phyloP scores from a whole-genome alignment of 1,140 invertebrate genomes.

The Lanistes nyassanus region DNA sequence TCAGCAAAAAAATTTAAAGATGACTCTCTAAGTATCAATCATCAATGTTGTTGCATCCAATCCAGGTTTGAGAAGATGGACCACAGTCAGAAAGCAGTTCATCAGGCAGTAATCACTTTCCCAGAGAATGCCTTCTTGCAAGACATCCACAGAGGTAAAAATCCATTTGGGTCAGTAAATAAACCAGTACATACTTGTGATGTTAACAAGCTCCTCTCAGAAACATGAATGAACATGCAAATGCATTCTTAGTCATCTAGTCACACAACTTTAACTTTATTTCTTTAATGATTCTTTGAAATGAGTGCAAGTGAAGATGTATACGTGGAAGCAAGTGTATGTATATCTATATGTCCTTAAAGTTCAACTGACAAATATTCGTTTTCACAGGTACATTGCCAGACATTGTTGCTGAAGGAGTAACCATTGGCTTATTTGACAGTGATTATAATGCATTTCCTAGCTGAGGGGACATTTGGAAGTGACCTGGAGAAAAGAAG shows the following conservation, averaged over 20 bases:
- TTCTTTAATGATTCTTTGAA: no score
- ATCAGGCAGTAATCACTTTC: conserved; percentile 43
- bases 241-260: no score
- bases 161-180: not conserved
- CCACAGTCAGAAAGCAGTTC: conserved; percentile 21
- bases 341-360: not conserved
- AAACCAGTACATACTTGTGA: no score
- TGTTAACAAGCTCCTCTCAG: no score
- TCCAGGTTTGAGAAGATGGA: conserved; percentile 21
- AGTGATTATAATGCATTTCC: conserved; percentile 24
- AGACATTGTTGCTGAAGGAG: conserved; percentile 44
- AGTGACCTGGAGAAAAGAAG: not conserved
- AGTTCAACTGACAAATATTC: not conserved
- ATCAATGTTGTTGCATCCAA: not conserved
- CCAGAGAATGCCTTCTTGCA: conserved; percentile 40
- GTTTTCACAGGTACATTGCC: conserved; percentile 41
- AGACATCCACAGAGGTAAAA: conserved; percentile 35
- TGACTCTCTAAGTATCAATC: not conserved
- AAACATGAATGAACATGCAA: no score
- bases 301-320: no score
- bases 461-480: not conserved
- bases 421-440: conserved; percentile 39
- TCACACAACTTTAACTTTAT: no score
- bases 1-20: not conserved
- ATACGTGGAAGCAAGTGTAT: no score